Evolutionary conservation across 2,113 vertebrate genomes (phyloP).

Genomic region (Gallinago jamesoni): DNA sequence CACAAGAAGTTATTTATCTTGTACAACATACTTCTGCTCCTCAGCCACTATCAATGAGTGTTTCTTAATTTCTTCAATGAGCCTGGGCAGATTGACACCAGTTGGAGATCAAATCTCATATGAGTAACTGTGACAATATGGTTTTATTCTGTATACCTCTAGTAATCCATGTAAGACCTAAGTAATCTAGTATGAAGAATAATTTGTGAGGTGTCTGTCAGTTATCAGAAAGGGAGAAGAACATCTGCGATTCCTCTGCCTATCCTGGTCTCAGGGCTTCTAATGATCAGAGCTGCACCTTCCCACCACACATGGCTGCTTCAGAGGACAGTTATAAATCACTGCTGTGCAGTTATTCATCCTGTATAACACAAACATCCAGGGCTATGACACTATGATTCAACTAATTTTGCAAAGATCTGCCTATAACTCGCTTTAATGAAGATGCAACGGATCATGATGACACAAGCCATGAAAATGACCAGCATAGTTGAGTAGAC

Average conservation of each 20-base stretch:
- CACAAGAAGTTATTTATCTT: not conserved
- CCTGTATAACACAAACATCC: not conserved
- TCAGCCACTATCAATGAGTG: not conserved
- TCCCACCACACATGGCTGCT: accelerated
- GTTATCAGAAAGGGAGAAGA: not conserved
- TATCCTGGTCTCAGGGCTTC: not conserved
- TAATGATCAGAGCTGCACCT: not conserved
- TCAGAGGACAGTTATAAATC: not conserved
- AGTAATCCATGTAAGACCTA: not conserved
- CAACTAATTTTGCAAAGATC: not conserved
- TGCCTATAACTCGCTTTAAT: not conserved
- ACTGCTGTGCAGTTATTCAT: not conserved
- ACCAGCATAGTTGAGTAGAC: not conserved
- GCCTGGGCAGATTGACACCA: not conserved
- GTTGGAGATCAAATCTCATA: not conserved
- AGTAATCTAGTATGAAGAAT: not conserved
- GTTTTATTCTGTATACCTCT: not conserved
- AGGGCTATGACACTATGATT: not conserved
- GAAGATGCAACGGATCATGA: not conserved
- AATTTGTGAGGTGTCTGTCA: not conserved
- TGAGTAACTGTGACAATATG: slow-evolving; percentile 2
- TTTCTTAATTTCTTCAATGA: not conserved
- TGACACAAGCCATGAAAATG: not conserved
- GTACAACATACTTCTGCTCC: not conserved
- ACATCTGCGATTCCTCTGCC: not conserved